Evolutionary conservation across 2,797 vertebrate genomes (phyloP), one percentile per base, ranked within the genome.

Genomic region (Zenarchopterus dispar): DNA sequence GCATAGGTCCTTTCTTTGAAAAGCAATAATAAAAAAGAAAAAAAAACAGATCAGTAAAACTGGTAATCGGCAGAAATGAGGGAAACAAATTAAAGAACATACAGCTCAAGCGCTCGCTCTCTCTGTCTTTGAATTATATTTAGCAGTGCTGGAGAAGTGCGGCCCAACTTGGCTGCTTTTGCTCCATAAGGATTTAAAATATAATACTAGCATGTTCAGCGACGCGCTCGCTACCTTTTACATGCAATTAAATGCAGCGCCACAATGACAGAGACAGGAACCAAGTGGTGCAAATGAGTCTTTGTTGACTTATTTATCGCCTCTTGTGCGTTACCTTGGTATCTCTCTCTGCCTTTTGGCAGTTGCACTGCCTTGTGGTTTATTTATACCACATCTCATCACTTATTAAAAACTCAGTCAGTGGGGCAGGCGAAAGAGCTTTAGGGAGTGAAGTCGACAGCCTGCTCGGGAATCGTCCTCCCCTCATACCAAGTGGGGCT

Each of bases 331-430:
- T 85, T 91, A 93, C 93, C 91, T 92, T 89, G 85, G 90, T 93
- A 88, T 91, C 87, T 91, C 73, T 79, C 61, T 66, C 82, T 79
- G 89, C 88, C 89, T 92, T 90, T 91, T 84, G 90, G 91, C 92
- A 70, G 81, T 88, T 86, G 89, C 86, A 57, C 79, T 88, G 84
- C 82, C 90, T 93, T 89, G 86, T 93, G 89, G 87, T 92, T 94
- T 93, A 94, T 94, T 94, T 91, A 94, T 94, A 92, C 83, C 80
- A 56, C 65, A 72, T 84, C 91, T 94, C 92, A 94, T 94, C 85
- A 93, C 91, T 94, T 94, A 94, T 94, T 93, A 93, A 94, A 93
- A 93, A 93, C 88, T 93, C 92, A 93, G 93, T 93, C 93, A 94
- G 93, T 94, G 90, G 93, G 91, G 90, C 91, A 93, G 91, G 91